Evolutionary conservation across 2,113 vertebrate genomes (phyloP), one percentile per base, ranked within the genome.

Genomic region (Pseudois nayaur): DNA sequence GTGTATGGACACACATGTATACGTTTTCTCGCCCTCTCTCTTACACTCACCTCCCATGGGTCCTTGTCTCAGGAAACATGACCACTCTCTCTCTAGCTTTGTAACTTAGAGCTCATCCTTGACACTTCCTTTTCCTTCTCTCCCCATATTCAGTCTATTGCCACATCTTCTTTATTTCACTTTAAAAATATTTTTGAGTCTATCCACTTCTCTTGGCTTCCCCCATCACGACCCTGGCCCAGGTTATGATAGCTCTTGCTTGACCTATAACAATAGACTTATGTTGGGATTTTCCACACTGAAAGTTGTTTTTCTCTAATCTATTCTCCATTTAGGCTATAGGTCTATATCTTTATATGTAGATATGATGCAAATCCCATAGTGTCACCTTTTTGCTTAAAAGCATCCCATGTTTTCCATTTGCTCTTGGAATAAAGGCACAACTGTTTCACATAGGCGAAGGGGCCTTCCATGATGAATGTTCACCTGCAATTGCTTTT

Each of bases 371-470:
- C 31, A 55, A 33, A 55, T 33, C 15, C 54, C 29, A 59, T 54
- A 11, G 40, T 31, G 17, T 48, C 14, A 16, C 40, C 25, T 86
- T 94, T 96, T 74, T 29, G 7, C 33, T 93, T 87, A 33, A 90
- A 90, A 43, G 29, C 3, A 4, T 55, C 57, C 33, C 59, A 6
- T 25, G 7, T 87, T 81, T 87, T 59, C 74, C 62, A 60, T 74
- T 92, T 91, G 78, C 59, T 94, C 50, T 81, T 92, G 23, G 57
- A 92, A 76, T 82, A 82, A 43, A 97, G 67, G 23, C 40, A 52
- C 62, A 96, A 64, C 5, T 19, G 31, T 76, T 40, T 43, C n/a
- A 48, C 45, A 14, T 9, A 45, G 33, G 16, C 23, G 43, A 48
- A 87, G 74, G 57, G 36, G 67, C 3, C 3, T 29, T 48, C 7